These are phyloP conservation scores for Clistopyga incitator DNA, from an alignment of 2,888 invertebrate genomes.

Conservation along the genomic window DNA sequence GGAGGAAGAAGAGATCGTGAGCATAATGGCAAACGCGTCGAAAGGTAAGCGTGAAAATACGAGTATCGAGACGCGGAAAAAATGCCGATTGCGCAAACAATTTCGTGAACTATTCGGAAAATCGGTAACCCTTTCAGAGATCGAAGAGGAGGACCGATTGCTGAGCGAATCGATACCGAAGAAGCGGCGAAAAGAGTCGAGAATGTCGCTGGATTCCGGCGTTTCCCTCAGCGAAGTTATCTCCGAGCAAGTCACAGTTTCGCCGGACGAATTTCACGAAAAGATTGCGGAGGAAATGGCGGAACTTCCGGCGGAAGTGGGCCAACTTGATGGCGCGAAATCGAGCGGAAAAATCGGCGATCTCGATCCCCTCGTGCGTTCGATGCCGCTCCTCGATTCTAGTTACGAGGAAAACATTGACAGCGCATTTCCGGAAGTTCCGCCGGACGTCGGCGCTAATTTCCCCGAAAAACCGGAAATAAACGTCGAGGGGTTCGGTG, in stretches of 20 bases:
- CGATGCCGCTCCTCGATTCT: constrained; percentile 53
- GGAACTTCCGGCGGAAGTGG: not conserved
- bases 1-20: not conserved
- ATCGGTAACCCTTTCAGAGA: not conserved
- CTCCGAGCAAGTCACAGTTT: not conserved
- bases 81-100: constrained; percentile 11
- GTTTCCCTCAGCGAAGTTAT: constrained; percentile 4
- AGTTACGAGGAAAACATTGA: not conserved
- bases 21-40: not conserved
- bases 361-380: not conserved
- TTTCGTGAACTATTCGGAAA: constrained; percentile 2
- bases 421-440: not conserved
- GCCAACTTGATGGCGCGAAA: not conserved
- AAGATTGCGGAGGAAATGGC: not conserved
- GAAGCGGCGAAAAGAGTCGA: constrained; percentile 22
- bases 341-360: not conserved
- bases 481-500: not conserved
- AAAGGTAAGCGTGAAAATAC: not conserved
- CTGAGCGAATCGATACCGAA: not conserved
- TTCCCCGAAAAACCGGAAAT: not conserved
- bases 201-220: constrained; percentile 37
- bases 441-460: constrained; percentile 61
- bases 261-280: not conserved
- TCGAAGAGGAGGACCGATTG: not conserved
- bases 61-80: not conserved